Percentiles rank a stretch among this genome's conserved stretches.
phyloP scores from a whole-genome alignment of 2,113 vertebrate species.

The Propithecus coquereli region DNA sequence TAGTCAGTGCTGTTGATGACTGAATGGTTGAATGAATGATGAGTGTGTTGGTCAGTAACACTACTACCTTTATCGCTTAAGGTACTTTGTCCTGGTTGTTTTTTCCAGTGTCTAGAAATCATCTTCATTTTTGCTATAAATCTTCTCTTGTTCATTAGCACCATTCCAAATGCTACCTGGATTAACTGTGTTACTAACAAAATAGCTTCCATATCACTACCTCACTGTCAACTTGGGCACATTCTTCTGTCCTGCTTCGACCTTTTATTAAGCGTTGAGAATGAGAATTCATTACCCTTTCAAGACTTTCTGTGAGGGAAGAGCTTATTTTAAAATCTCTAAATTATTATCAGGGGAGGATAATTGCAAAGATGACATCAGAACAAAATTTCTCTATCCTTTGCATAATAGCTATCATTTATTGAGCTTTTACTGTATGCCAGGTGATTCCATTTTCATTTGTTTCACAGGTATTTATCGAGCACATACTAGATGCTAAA shows the following conservation, averaged over 20 bases:
- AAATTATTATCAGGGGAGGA: background rate
- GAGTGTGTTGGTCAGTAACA: background rate
- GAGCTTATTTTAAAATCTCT: background rate
- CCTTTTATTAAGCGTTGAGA: background rate
- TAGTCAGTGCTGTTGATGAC: background rate
- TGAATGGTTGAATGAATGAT: background rate
- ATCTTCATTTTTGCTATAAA: background rate
- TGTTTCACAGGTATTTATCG: background rate
- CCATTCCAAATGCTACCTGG: background rate
- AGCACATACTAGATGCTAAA: background rate
- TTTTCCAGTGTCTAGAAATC: background rate
- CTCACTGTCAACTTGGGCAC: background rate
- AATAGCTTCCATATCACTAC: background rate
- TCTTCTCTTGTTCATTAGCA: background rate
- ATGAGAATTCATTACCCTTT: background rate
- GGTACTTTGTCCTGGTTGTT: background rate
- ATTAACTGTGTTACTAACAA: background rate
- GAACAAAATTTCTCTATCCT: background rate
- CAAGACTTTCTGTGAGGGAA: background rate
- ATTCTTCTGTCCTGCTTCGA: background rate
- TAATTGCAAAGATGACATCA: background rate
- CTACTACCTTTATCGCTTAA: background rate
- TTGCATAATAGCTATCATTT: background rate
- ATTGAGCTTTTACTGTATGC: background rate
- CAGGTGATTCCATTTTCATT: background rate